phyloP scores from a whole-genome alignment of 1,140 invertebrate genomes.

The Pteromalus puparum region DNA sequence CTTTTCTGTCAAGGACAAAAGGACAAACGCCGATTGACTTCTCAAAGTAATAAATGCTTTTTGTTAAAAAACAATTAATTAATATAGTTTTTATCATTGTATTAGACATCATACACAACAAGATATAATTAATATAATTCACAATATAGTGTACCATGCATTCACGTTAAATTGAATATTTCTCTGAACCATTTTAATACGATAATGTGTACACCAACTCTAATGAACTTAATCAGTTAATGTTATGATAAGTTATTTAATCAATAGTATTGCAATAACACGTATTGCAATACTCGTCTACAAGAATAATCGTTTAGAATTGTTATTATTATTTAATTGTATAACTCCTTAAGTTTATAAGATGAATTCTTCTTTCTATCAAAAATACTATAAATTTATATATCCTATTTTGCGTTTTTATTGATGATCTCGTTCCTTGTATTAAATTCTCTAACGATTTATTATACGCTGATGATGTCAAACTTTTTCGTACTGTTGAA shows the following conservation, averaged over 20 bases:
- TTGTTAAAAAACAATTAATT: background rate
- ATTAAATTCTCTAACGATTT: too few relatives aligned
- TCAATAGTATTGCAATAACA: too few relatives aligned
- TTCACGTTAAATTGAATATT: background rate
- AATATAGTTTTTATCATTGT: background rate
- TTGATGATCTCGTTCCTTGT: too few relatives aligned
- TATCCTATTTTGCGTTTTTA: too few relatives aligned
- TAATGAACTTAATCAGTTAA: background rate
- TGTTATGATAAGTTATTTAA: too few relatives aligned
- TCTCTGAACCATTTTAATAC: background rate
- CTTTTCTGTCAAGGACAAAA: background rate
- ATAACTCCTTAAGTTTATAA: background rate
- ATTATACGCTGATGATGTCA: too few relatives aligned
- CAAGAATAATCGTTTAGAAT: background rate
- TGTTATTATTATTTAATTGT: background rate
- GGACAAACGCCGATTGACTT: constrained; percentile 28
- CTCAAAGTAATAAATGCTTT: background rate
- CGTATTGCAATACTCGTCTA: background rate
- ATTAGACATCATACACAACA: background rate
- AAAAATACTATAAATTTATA: too few relatives aligned
- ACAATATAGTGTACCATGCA: too few relatives aligned
- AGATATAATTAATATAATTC: background rate
- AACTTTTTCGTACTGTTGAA: too few relatives aligned
- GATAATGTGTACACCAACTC: background rate
- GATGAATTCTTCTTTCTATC: background rate